Base-by-base conservation (phyloP, 2,888 invertebrate genomes). In the Agelastica alni region DNA sequence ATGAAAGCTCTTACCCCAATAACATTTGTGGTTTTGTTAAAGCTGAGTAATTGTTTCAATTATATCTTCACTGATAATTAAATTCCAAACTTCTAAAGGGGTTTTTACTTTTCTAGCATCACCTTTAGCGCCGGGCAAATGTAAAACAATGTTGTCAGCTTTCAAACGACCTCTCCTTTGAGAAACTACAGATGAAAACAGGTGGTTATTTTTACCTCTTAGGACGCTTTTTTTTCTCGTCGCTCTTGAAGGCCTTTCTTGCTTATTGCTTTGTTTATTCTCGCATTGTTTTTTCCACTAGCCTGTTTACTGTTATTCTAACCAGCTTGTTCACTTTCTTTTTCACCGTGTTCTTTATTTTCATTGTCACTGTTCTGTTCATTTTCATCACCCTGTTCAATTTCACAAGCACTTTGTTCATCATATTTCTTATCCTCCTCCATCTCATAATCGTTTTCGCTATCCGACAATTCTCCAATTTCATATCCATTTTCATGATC, bases 1-100 rank as follows among this genome's bases (percentile, higher is more conserved):
- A 32, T 32, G 32, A 32, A 32, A 32, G 32, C 32, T 32, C 36
- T 36, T 36, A 36, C 36, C 36, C 13, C 36, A 36, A 36, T 36
- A 36, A 36, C 12, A 36, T 36, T 36, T 36, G 36, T 36, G 36
- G 34, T 34, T 22, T 22, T 22, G 22, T n/a, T n/a, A n/a, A n/a
- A n/a, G n/a, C n/a, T n/a, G n/a, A n/a, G n/a, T n/a, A n/a, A n/a
- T n/a, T n/a, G n/a, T n/a, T n/a, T n/a, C n/a, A n/a, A n/a, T n/a
- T n/a, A n/a, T n/a, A n/a, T n/a, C n/a, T n/a, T n/a, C n/a, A n/a
- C n/a, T n/a, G n/a, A n/a, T n/a, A 22, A 22, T 22, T 7, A 5
- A 22, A 22, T 22, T 22, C 22, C 22, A 22, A 22, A 4, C 22
- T 22, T 22, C 22, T 5, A 22, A 22, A 22, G 7, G 4, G 22